Conservation (phyloP, 2,888 invertebrate genomes). For the Patella depressa region DNA sequence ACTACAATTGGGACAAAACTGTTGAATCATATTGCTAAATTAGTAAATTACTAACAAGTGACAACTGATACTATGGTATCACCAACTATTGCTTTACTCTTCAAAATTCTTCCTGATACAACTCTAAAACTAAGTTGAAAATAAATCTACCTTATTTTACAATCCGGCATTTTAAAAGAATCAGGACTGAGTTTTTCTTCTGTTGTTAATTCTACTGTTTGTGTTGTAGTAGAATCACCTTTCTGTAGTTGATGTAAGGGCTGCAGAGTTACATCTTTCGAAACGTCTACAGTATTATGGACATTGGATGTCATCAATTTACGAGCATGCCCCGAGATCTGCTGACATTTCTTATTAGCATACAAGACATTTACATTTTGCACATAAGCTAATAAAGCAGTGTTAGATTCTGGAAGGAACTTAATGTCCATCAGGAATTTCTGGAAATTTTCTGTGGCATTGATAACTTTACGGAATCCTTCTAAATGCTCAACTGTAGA, state of each 20-base stretch:
- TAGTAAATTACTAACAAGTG: no score
- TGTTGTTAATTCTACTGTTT: conserved; percentile 45
- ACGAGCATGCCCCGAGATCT: conserved; percentile 80
- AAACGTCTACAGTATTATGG: conserved; percentile 76
- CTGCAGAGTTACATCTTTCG: conserved; percentile 49
- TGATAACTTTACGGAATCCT: conserved; percentile 77
- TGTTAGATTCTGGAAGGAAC: conserved; percentile 52
- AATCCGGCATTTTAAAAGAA: conserved; percentile 73
- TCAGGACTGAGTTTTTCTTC: conserved; percentile 56
- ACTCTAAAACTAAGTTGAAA: no score
- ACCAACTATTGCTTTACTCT: no score
- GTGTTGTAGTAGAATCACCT: conserved; percentile 39
- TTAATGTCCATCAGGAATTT: conserved; percentile 75
- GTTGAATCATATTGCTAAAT: no score
- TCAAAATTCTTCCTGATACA: no score
- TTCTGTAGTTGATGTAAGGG: conserved; percentile 48
- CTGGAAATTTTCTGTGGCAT: conserved; percentile 80
- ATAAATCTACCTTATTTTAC: conserved; percentile 73
- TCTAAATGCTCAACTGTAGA: conserved; percentile 81
- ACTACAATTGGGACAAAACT: no score
- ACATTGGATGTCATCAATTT: conserved; percentile 85
- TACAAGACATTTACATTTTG: conserved; percentile 83
- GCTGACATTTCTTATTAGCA: conserved; percentile 82
- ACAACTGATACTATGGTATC: no score
- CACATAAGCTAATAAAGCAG: conserved; percentile 79